phyloP scores from a whole-genome alignment of 2,113 vertebrate genomes.

The Ochotona princeps region DNA sequence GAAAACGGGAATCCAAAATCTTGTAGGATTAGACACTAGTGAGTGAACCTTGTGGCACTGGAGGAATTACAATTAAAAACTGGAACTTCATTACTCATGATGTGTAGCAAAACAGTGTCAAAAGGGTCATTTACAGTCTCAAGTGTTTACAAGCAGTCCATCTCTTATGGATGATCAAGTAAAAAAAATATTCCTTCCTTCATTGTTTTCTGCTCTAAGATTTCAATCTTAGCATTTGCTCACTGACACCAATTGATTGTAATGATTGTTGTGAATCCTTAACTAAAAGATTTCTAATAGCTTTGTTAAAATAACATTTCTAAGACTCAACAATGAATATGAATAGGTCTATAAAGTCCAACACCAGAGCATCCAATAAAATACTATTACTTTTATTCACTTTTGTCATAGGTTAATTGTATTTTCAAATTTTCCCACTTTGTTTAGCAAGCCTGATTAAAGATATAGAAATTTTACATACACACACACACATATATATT shows the following conservation, averaged over 20 bases:
- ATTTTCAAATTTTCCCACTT: neutral
- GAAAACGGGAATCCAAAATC: no score
- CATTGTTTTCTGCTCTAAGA: neutral
- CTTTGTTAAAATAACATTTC: neutral
- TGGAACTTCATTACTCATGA: no score
- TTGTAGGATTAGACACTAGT: no score
- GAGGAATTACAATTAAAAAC: no score
- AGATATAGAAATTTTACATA: neutral
- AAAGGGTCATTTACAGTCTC: no score
- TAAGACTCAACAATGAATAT: constrained; percentile 24
- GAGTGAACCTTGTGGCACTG: no score
- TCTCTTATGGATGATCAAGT: no score
- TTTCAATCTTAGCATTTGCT: neutral
- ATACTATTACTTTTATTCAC: neutral
- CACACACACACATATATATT: neutral
- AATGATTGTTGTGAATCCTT: neutral
- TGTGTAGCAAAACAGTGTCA: no score
- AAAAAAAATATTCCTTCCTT: neutral
- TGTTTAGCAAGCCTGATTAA: neutral
- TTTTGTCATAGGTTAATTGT: neutral
- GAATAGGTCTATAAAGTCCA: neutral
- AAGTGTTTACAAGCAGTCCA: no score
- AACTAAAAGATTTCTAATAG: neutral
- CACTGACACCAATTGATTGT: neutral
- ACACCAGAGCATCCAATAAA: neutral